A percentile compares a stretch with the other conserved stretches of the same genome.
Conservation (phyloP, 1,140 invertebrate species). For the Atta texana region DNA sequence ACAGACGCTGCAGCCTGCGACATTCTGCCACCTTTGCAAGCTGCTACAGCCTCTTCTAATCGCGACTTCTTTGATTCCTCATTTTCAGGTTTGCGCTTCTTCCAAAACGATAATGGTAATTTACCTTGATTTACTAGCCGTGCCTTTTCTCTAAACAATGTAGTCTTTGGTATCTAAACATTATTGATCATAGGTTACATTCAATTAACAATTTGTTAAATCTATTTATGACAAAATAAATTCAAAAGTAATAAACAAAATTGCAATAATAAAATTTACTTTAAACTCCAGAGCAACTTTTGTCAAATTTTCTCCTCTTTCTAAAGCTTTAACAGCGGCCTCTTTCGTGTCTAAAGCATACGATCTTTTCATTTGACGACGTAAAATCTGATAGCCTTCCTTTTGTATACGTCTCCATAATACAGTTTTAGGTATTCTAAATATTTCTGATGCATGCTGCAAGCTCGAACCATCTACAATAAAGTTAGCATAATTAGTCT, state of each 20-base stretch:
- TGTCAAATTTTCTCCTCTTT: conserved; percentile 87
- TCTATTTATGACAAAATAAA: not conserved
- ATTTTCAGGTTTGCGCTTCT: conserved; percentile 85
- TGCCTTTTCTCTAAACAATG: conserved; percentile 87
- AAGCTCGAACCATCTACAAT: conserved; percentile 84
- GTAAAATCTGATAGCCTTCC: conserved; percentile 82
- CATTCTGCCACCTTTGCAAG: conserved; percentile 87
- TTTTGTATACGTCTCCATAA: conserved; percentile 88
- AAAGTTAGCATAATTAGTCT: conserved; percentile 45
- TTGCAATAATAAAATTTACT: conserved; percentile 71
- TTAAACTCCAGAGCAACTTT: conserved; percentile 86
- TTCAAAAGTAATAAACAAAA: conserved; percentile 26
- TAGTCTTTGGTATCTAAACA: conserved; percentile 87
- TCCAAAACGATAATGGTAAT: conserved; percentile 86
- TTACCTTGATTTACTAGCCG: conserved; percentile 87
- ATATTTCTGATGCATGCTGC: conserved; percentile 86
- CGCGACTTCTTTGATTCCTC: conserved; percentile 86
- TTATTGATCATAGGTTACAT: conserved; percentile 47
- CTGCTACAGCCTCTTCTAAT: conserved; percentile 87
- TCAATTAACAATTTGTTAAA: conserved; percentile 22
- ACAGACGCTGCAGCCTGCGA: conserved; percentile 87
- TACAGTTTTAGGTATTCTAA: conserved; percentile 88
- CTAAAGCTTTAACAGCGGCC: conserved; percentile 86
- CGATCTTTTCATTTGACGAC: conserved; percentile 84
- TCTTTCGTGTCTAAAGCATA: conserved; percentile 85